Percentiles rank a stretch among this genome's conserved stretches.
Conservation (phyloP, 2,113 vertebrate species). For the Percina caprodes region DNA sequence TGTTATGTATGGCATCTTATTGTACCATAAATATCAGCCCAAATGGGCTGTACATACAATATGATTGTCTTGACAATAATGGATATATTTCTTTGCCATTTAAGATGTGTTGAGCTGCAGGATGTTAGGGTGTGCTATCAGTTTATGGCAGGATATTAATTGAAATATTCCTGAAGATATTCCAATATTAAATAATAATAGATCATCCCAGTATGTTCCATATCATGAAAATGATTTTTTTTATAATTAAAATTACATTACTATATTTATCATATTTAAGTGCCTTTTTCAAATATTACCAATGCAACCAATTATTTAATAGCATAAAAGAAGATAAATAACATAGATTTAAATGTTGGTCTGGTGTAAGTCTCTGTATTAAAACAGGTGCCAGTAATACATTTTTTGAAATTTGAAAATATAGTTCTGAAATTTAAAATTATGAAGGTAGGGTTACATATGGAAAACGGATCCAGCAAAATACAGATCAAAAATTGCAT, state of each 20-base stretch:
- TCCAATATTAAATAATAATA: neutral
- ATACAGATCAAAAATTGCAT: neutral
- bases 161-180: constrained; percentile 5
- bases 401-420: too few species aligned
- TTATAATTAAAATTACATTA: neutral
- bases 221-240: neutral
- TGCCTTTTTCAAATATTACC: neutral
- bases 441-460: neutral
- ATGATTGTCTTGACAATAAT: neutral
- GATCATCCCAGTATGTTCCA: neutral
- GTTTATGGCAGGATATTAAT: neutral
- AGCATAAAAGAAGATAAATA: neutral
- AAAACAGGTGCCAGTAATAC: neutral
- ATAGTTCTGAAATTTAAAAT: neutral
- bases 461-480: neutral
- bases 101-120: neutral
- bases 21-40: constrained; percentile 14
- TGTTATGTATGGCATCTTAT: neutral
- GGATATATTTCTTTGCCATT: neutral
- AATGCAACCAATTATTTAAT: neutral
- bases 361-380: neutral
- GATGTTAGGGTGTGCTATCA: neutral
- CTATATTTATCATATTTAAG: neutral
- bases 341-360: neutral
- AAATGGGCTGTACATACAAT: constrained; percentile 16